These are phyloP conservation scores for Tubulanus polymorphus DNA, from an alignment of 2,888 invertebrate species.

Conservation along the genomic window DNA sequence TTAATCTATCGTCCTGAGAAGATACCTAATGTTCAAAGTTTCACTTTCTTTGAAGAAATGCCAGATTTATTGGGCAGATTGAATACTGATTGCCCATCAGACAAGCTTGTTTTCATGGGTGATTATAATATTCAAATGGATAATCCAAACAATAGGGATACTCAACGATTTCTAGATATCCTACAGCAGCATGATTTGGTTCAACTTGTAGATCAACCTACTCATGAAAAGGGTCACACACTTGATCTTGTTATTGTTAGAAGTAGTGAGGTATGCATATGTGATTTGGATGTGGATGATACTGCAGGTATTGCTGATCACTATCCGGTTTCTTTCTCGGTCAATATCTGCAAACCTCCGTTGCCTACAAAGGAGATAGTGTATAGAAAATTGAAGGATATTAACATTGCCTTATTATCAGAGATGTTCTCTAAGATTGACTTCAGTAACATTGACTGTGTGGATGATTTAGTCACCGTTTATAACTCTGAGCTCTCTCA, in stretches of 20 bases:
- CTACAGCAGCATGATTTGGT: background rate
- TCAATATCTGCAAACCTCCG: background rate
- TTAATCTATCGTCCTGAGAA: background rate
- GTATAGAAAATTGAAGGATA: background rate
- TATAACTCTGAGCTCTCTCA: too few species aligned
- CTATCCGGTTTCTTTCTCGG: background rate
- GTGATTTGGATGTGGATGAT: background rate
- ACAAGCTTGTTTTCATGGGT: background rate
- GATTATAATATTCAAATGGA: background rate
- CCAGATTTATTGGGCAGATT: background rate
- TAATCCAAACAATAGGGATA: too few species aligned
- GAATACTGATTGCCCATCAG: background rate
- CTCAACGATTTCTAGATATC: too few species aligned
- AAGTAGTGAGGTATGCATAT: background rate
- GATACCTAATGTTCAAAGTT: background rate
- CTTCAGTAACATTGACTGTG: too few species aligned
- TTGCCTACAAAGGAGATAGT: background rate
- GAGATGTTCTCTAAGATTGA: too few species aligned
- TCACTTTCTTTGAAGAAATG: background rate
- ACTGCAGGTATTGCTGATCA: background rate
- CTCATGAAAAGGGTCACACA: background rate
- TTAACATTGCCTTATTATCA: too few species aligned
- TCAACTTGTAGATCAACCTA: background rate
- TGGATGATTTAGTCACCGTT: too few species aligned
- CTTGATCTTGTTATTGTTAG: background rate